Conservation (phyloP, 2,797 vertebrate species). For the Falco concolor region DNA sequence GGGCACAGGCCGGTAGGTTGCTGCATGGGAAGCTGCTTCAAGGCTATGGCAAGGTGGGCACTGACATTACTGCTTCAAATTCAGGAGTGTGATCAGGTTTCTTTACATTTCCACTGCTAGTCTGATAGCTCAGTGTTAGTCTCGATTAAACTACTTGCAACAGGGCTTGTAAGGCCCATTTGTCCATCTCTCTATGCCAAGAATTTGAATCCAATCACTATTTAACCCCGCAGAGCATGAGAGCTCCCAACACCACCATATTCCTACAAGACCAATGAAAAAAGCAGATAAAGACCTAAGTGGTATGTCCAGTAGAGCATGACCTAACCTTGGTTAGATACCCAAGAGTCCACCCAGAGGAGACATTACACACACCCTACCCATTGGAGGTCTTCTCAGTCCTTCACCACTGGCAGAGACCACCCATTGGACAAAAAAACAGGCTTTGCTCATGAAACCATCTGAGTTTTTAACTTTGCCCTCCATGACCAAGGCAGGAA, state of each 20-base stretch:
- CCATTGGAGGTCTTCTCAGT: background rate
- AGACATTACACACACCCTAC: background rate
- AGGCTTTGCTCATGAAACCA: background rate
- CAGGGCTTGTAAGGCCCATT: background rate
- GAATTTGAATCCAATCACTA: background rate
- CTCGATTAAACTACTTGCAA: background rate
- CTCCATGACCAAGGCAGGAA: background rate
- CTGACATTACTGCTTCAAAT: background rate
- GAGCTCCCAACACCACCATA: background rate
- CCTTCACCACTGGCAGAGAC: background rate
- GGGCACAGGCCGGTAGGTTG: fast-evolving
- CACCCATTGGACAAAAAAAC: background rate
- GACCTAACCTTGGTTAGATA: background rate
- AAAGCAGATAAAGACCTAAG: background rate
- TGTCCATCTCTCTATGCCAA: background rate
- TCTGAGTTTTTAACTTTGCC: background rate
- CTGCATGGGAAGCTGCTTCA: background rate
- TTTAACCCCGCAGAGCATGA: background rate
- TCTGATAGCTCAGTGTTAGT: background rate
- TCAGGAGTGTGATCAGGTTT: background rate
- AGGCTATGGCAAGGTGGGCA: background rate
- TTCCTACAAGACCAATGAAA: background rate
- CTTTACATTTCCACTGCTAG: background rate
- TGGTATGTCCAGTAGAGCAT: background rate
- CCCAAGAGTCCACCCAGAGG: background rate